Base-by-base conservation (phyloP, 2,888 invertebrate species). In the Scaptomyza flava region DNA sequence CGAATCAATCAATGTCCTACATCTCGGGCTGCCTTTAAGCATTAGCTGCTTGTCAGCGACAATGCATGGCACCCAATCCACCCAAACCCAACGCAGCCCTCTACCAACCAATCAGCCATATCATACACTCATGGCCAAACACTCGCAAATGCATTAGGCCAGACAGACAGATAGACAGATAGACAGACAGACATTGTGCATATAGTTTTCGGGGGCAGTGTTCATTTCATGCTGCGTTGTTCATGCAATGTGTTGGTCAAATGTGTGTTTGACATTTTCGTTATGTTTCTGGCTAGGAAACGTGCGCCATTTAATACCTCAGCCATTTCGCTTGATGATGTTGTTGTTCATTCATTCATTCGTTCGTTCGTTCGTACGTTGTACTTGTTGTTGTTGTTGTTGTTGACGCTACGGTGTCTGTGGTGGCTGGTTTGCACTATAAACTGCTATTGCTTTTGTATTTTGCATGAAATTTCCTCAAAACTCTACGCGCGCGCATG, bases 211-310 rank as follows among this genome's bases (percentile, higher is more conserved):
- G 33, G 30, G 9, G 73, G 57, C 67, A 54, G 31, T 71, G 70
- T 77, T 70, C 72, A 67, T 51, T 65, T 74, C 81, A 74, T 53
- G 84, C 81, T 81, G 81, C 27, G 73, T 60, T 60, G 73, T 60
- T 60, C 57, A 42, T 42, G 48, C 58, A 53, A 38, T 59, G 41
- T 17, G 64, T 66, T 84, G 85, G 87, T 73, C 87, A 85, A 84
- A 87, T 84, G 85, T 82, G 87, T 73, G 65, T 84, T 81, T 87
- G 81, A 82, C 87, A 82, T 87, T 82, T 82, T 82, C 87, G 85
- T 76, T 81, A 84, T 87, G 85, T 78, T 84, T 72, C 45, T 62
- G 77, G 58, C 57, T 50, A 56, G 58, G 53, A 66, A 73, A 83
- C 71, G 87, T 79, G 81, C 59, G 46, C 77, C 81, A 84, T 84